These are phyloP conservation scores for Dendropsophus ebraccatus DNA, from an alignment of 2,113 vertebrate species.

Conservation along the genomic window DNA sequence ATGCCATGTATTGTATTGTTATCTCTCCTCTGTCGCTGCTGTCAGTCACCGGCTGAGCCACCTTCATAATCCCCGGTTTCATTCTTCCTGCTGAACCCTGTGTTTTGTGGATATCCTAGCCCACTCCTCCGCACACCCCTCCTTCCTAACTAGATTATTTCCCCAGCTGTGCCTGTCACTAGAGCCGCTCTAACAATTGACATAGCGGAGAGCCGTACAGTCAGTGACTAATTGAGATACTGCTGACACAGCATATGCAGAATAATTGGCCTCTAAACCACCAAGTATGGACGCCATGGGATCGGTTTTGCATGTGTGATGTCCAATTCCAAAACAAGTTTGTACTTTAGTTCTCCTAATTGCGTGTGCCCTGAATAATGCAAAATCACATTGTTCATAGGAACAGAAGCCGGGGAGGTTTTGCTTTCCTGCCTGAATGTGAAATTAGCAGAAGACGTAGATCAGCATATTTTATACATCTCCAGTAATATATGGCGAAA, in stretches of 20 bases:
- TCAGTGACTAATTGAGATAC: slow-evolving; percentile 57
- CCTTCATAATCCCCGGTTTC: slow-evolving; percentile 17
- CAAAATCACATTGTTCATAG: slow-evolving; percentile 62
- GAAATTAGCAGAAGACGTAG: slow-evolving; percentile 18
- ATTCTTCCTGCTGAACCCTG: neutral
- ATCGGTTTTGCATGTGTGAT: slow-evolving; percentile 43
- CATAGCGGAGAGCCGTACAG: slow-evolving; percentile 25
- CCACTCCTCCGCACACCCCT: neutral
- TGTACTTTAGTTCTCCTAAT: slow-evolving; percentile 52
- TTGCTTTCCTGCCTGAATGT: neutral
- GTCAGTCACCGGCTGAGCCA: neutral
- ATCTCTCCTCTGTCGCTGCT: neutral
- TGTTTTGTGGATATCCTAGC: neutral
- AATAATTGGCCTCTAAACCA: slow-evolving; percentile 53
- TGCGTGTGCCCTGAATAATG: slow-evolving; percentile 37
- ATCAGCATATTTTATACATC: slow-evolving; percentile 34
- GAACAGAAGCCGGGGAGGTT: slow-evolving; percentile 21
- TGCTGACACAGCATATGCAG: slow-evolving; percentile 56
- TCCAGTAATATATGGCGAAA: neutral
- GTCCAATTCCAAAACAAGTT: slow-evolving; percentile 49
- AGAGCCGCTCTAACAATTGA: slow-evolving; percentile 51
- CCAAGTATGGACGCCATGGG: slow-evolving; percentile 41
- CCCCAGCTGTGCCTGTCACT: slow-evolving; percentile 54
- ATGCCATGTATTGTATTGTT: neutral
- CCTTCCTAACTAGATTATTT: slow-evolving; percentile 55